Evolutionary conservation across 2,113 vertebrate genomes (phyloP), one percentile per base, ranked within the genome.

Genomic region (Phoxinus phoxinus): DNA sequence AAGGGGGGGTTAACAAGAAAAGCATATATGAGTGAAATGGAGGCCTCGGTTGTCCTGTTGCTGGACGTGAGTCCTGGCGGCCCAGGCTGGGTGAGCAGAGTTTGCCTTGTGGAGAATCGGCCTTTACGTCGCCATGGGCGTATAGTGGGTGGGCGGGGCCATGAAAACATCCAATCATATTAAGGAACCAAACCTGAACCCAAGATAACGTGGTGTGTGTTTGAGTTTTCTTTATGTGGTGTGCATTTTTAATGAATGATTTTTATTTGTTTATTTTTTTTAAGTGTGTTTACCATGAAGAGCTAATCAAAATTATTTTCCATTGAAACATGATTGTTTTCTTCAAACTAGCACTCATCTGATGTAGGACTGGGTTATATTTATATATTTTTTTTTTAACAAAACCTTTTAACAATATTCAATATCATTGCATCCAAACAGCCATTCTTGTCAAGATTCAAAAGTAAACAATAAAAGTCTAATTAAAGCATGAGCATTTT

Each of bases 61-160:
- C 85, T 87, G 91, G 90, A 89, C 25, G 46, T 71, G 83, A 88
- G 91, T 90, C 89, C 89, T 92, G 94, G 92, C 87, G 86, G 83
- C 92, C 91, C 90, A 79, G 69, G 72, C 89, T 86, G 5, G 90
- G 93, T 88, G 89, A 87, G 87, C 90, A 17, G 77, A 85, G 91
- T 94, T 94, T 94, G 92, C 91, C 93, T 94, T 90, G 90, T 93
- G 89, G 86, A 92, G 85, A 93, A 91, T 87, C 86, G 67, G 86
- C 86, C 86, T 65, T 71, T 88, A 74, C 65, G n/a, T 88, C 74
- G 79, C 61, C 56, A 76, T 84, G 84, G 79, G 84, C 59, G 85
- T 81, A 48, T 75, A 75, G 48, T 15, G 11, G 71, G 84, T 67
- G 56, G 80, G 78, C 23, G n/a, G 53, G 69, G 30, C 17, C 32